Percentiles rank a stretch among this genome's conserved stretches.
These are phyloP conservation scores for Andricus grossulariae DNA, from an alignment of 1,140 invertebrate species.

Conservation along the genomic window DNA sequence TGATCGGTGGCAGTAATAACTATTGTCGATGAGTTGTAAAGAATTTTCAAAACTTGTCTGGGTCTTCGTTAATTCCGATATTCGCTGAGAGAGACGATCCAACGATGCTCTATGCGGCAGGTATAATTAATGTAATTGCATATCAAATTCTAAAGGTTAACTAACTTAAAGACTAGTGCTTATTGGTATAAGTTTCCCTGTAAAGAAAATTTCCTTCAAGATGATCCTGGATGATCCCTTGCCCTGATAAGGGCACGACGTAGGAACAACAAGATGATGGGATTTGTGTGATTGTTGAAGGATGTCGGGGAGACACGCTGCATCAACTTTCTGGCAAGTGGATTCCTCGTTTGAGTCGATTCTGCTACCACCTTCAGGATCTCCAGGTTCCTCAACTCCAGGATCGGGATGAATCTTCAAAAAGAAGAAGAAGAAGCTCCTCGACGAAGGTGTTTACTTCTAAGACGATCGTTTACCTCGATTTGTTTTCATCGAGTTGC, in stretches of 20 bases:
- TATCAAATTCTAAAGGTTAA: conserved; percentile 70
- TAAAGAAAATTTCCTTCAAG: not conserved
- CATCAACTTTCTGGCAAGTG: not conserved
- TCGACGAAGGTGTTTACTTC: not conserved
- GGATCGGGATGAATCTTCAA: not conserved
- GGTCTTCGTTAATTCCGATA: conserved; percentile 5
- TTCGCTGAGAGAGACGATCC: conserved; percentile 52
- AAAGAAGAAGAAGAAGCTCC: not conserved
- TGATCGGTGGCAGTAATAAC: not conserved
- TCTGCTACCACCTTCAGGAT: not conserved
- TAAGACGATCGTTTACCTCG: conserved; percentile 19
- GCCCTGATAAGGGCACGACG: not conserved
- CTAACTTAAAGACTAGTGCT: conserved; percentile 72
- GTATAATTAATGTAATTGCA: conserved; percentile 70
- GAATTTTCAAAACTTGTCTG: not conserved
- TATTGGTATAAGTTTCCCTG: conserved; percentile 49
- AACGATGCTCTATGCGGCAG: conserved; percentile 72
- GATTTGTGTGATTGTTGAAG: not conserved
- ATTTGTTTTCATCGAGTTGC: conserved; percentile 33
- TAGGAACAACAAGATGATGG: not conserved
- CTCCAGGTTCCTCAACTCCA: conserved; percentile 5
- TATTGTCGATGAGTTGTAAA: not conserved
- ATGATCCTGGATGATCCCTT: not conserved
- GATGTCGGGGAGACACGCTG: not conserved
- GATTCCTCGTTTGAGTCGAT: not conserved